Base-by-base conservation (phyloP, 2,888 invertebrate genomes). In the Ormyrus nitidulus region DNA sequence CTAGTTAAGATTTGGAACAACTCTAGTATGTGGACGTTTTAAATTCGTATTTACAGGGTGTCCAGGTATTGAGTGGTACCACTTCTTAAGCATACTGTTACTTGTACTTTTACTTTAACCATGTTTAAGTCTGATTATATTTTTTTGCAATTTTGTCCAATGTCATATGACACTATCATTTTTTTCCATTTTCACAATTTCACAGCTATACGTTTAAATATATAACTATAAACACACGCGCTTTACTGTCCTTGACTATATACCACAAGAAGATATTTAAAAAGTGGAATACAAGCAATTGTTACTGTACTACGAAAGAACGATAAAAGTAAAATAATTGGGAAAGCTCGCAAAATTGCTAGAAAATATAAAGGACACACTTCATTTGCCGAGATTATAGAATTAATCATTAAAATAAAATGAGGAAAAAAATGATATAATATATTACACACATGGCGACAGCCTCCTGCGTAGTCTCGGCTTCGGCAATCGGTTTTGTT, bases 391-490 rank as follows among this genome's bases (percentile, higher is more conserved):
- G 70, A 56, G 70, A 64, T 64, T 53, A 49, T 77, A 66, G 66
- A 76, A 64, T 73, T 64, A 72, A 59, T 19, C 10, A 65, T 78
- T 46, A 44, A 51, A 59, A 58, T 49, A 65, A 73, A 34, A 51
- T 76, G 65, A 46, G 49, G 11, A 59, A 56, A 66, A 70, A 66
- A 34, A 34, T 44, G n/a, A 61, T 59, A 76, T 34, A 64, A 72
- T 64, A 54, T 44, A 66, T 44, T 34, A 61, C 0, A 61, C 53
- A 61, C 11, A 7, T 44, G 13, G 66, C 64, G 56, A 53, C 58
- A 77, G 71, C 82, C 79, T 82, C 78, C 76, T 54, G 66, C 76
- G 80, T 77, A 77, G 65, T 81, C 76, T 75, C 81, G 81, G 76
- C 83, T 82, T 76, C 75, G 82, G 73, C 79, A 77, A 80, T 83